These are phyloP conservation scores for Orchesellides sinensis DNA, from an alignment of 2,888 invertebrate genomes.

Conservation along the genomic window DNA sequence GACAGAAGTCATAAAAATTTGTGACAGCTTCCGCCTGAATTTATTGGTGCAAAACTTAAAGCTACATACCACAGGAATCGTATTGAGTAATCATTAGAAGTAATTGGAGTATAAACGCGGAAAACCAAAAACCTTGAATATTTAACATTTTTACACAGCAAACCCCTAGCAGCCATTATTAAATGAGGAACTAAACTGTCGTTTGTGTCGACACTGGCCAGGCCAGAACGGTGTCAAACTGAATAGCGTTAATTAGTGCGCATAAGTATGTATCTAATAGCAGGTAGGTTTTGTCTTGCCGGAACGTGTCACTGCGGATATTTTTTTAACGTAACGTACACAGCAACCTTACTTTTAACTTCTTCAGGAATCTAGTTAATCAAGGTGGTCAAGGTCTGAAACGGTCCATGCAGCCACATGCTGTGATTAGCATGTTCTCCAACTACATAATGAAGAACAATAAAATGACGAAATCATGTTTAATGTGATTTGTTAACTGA, in stretches of 20 bases:
- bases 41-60: not conserved
- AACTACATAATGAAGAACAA: slow-evolving; percentile 5
- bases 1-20: not conserved
- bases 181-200: not conserved
- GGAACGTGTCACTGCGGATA: slow-evolving; percentile 3
- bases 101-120: slow-evolving; percentile 26
- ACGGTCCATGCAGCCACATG: slow-evolving; percentile 23
- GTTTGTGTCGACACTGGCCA: not conserved
- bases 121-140: slow-evolving; percentile 16
- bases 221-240: not conserved
- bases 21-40: slow-evolving; percentile 6
- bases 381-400: slow-evolving; percentile 39
- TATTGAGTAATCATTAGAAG: no score
- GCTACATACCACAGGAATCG: not conserved
- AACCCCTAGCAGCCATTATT: no score
- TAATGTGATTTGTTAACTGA: slow-evolving; percentile 22
- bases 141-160: not conserved
- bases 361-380: slow-evolving; percentile 7
- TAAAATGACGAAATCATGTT: slow-evolving; percentile 36
- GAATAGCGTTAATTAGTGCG: slow-evolving; percentile 33
- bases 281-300: not conserved
- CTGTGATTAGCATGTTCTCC: not conserved
- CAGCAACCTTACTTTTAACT: not conserved
- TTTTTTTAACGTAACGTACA: not conserved
- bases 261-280: not conserved